Evolutionary conservation across 2,113 vertebrate genomes (phyloP), one percentile per base, ranked within the genome.

Genomic region (Platanista minor): DNA sequence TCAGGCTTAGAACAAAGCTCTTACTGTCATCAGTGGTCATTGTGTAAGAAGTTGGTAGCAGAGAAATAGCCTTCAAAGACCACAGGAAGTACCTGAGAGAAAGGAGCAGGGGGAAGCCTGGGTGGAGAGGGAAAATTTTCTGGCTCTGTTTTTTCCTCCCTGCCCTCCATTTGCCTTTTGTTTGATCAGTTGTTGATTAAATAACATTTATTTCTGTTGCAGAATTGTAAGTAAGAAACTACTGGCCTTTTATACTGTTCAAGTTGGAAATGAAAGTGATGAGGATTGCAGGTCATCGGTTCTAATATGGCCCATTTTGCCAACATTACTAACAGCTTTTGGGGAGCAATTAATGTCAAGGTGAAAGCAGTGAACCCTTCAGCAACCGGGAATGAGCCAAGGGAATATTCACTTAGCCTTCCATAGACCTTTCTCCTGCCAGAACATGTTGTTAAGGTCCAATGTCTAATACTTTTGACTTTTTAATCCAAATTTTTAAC

Each of bases 131-230:
- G 46, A 20, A 69, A 5, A 3, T 61, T 41, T 83, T 29, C 41
- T 29, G n/a, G 29, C 13, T 90, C 36, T 69, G 0, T 84, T 75
- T 88, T 12, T 80, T 85, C 36, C 59, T 82, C 15, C 4, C 5
- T 57, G 59, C 10, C 31, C 43, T 96, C 64, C 39, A 27, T 93
- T 86, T 94, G 27, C 49, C 57, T 96, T 74, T 94, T 96, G 77
- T 96, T 77, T 92, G 87, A 97, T 97, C 93, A 96, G 82, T 88
- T 97, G 80, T 98, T 98, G 97, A 98, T 98, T 98, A 98, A 97
- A 90, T 87, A 98, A 83, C 92, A 94, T 95, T 81, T 69, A 52
- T 81, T 97, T 96, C 69, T 97, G 39, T 72, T 85, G 89, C 13
- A 89, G 90, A 97, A 96, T 93, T 98, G 20, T 87, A 39, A 62